Evolutionary conservation across 2,797 vertebrate genomes (phyloP).

Genomic region (Lateolabrax maculatus): DNA sequence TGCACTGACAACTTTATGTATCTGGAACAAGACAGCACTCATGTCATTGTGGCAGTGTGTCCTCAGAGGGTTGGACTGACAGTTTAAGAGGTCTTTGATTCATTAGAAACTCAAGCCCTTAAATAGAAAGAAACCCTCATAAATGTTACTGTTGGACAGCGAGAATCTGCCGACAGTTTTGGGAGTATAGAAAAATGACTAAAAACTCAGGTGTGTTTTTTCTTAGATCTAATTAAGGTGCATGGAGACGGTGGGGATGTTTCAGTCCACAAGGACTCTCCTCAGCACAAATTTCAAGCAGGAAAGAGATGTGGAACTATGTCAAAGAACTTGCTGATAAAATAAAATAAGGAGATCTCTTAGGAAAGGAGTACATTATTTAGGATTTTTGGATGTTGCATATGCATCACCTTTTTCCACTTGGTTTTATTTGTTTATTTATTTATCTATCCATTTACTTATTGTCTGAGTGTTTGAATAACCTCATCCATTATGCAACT

Average conservation of each 20-base stretch:
- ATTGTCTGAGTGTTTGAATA: slow-evolving; percentile 41
- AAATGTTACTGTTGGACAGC: not conserved
- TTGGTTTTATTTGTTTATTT: not conserved
- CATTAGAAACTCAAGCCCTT: not conserved
- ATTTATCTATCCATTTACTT: slow-evolving; percentile 18
- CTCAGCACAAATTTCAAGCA: not conserved
- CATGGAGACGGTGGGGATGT: not conserved
- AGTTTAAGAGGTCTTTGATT: slow-evolving; percentile 1
- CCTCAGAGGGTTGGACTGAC: not conserved
- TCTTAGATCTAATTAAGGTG: slow-evolving; percentile 17
- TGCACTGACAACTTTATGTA: not conserved
- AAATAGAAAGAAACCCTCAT: not conserved
- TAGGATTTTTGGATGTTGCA: not conserved
- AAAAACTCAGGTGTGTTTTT: not conserved
- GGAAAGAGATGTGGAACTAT: not conserved
- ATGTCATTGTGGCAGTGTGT: not conserved
- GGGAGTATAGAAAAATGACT: not conserved
- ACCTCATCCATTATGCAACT: slow-evolving; percentile 60
- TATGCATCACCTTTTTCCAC: not conserved
- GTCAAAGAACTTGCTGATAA: not conserved
- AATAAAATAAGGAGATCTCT: not conserved
- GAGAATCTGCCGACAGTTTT: slow-evolving; percentile 14
- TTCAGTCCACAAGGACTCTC: not conserved
- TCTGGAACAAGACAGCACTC: not conserved
- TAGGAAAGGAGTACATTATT: not conserved